phyloP scores from a whole-genome alignment of 2,888 invertebrate species.

The Chromoteleia sp. region DNA sequence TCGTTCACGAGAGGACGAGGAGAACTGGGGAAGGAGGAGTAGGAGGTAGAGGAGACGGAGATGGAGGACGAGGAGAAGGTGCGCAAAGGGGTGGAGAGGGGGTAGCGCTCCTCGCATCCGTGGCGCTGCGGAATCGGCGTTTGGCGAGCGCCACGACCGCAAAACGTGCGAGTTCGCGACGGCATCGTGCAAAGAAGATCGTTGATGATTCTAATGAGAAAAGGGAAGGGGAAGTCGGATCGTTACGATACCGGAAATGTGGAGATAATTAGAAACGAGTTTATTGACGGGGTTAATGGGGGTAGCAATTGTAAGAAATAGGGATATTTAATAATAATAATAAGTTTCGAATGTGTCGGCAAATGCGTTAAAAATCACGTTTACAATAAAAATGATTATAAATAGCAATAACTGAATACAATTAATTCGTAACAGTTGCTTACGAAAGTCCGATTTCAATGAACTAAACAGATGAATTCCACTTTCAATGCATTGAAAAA shows the following conservation, averaged over 20 bases:
- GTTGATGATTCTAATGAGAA: constrained; percentile 35
- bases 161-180: constrained; percentile 39
- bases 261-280: constrained; percentile 30
- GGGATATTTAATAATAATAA: not conserved
- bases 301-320: not conserved
- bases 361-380: no score
- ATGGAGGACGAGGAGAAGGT: not conserved
- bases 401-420: not conserved
- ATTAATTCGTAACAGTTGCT: no score
- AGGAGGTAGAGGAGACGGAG: not conserved
- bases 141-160: constrained; percentile 27
- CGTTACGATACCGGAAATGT: constrained; percentile 35
- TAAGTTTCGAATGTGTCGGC: no score
- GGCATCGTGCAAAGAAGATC: constrained; percentile 32
- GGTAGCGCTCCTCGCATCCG: constrained; percentile 19
- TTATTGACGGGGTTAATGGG: constrained; percentile 20
- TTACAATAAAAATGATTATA: not conserved
- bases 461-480: no score
- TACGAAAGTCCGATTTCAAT: no score
- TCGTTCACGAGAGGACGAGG: not conserved
- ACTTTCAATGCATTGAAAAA: no score
- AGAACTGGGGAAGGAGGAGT: not conserved
- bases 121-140: constrained; percentile 28
- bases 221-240: not conserved
- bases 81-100: not conserved